Base-by-base conservation (phyloP, 2,888 invertebrate genomes). In the Epistrophella euchroma region DNA sequence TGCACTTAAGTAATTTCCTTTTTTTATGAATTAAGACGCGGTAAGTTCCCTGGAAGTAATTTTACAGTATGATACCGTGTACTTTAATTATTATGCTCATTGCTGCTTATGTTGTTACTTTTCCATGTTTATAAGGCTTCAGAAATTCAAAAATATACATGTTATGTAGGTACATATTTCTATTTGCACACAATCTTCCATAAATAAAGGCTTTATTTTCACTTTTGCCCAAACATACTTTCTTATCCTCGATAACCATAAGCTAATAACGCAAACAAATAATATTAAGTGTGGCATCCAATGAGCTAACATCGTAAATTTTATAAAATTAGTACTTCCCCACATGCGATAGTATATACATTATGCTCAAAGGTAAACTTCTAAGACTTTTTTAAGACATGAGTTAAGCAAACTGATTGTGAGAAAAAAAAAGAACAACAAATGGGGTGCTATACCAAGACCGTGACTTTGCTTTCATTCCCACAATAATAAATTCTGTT, bases 221-320 rank as follows among this genome's bases (percentile, higher is more conserved):
- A 60, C 60, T 60, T 60, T 22, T 17, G 5, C 13, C 3, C 19
- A 40, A 15, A 13, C 17, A 56, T 19, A 32, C 7, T 28, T 25
- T 17, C 64, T 45, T 28, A 28, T 10, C 43, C 64, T 45, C 28
- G 40, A 45, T 28, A 40, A 64, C 47, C 45, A 47, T 47, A 66
- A 47, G 66, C 47, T 32, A 28, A 66, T 47, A 66, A 66, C 45
- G n/a, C n/a, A 66, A 68, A 60, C 60, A 43, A 45, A 52, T 55
- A 45, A 52, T 47, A 78, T 40, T 32, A 19, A 75, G 71, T 74
- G 70, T 84, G 64, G 71, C 75, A 71, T 74, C 84, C 62, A 72
- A 80, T 84, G 80, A 76, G 75, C 71, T 66, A 66, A 75, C 71
- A 74, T 84, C 84, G 80, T 72, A 80, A 64, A 84, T 80, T 84